A percentile compares a stretch with the other conserved stretches of the same genome.
Evolutionary conservation across 2,888 invertebrate genomes (phyloP).

Genomic region (Heliconius ismenius): DNA sequence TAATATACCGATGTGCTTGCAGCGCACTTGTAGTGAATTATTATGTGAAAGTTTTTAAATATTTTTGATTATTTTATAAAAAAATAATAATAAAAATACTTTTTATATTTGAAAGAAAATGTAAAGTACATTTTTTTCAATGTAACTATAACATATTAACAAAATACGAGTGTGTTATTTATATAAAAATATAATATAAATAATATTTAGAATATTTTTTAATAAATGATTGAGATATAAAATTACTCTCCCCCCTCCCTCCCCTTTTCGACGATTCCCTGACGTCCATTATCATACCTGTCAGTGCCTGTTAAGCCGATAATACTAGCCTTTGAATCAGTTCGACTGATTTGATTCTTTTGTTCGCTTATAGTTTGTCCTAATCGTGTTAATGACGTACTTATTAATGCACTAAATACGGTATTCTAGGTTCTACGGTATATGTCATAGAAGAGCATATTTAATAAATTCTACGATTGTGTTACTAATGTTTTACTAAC

Average conservation of each 20-base stretch:
- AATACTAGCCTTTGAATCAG: slow-evolving; percentile 28
- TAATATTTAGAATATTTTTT: no score
- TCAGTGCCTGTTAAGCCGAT: slow-evolving; percentile 18
- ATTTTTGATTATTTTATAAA: no score
- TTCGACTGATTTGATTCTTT: slow-evolving; percentile 18
- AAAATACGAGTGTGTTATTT: no score
- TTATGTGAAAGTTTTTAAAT: no score
- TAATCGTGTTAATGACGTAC: background rate
- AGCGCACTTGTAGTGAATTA: no score
- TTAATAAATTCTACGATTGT: background rate
- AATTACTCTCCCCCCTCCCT: background rate
- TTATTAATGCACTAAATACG: background rate
- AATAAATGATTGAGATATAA: no score
- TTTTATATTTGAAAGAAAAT: no score
- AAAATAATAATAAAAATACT: no score
- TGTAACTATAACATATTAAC: no score
- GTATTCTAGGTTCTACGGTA: background rate
- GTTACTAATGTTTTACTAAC: background rate
- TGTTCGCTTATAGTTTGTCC: slow-evolving; percentile 5
- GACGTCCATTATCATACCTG: slow-evolving; percentile 14
- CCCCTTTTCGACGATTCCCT: background rate
- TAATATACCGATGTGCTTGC: no score
- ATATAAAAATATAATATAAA: no score
- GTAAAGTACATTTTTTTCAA: no score
- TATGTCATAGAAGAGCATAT: background rate